Evolutionary conservation across 2,797 vertebrate species (phyloP), one percentile per base, ranked within the genome.

Genomic region (Masticophis lateralis): DNA sequence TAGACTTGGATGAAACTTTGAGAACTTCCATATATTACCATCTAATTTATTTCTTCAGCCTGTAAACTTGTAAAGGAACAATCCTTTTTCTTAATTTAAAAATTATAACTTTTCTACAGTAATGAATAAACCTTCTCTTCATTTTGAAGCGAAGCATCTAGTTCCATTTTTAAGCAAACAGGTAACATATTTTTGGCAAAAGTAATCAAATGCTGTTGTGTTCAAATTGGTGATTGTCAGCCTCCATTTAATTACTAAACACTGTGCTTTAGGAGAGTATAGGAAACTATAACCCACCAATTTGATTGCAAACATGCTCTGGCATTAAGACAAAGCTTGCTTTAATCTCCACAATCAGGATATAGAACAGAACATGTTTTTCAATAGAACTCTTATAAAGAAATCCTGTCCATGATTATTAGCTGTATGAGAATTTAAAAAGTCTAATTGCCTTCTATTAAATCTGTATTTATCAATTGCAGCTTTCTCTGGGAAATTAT

Each of bases 381-480:
- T 97, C 94, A 95, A 96, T 94, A 97, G 97, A 96, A 95, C 96
- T 96, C 95, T 96, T 95, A 95, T 92, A 97, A 97, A 97, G 97
- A 98, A 97, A 97, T 97, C 93, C 96, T 97, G 96, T 98, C 97
- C 97, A 96, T 96, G 97, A 97, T 97, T 97, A 97, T 98, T 97
- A 97, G 97, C 96, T 97, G 94, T 95, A 97, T 96, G 95, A 97
- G 97, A 97, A 96, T 97, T 91, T 87, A 1, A 97, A 97, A 98
- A 97, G 96, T 97, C 95, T 97, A 97, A 98, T 97, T 97, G 96
- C 96, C 95, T 97, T 97, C 96, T 97, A 96, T 97, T 97, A 98
- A 98, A 97, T 97, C 97, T 97, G 96, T 97, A 98, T 98, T 98
- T 98, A 98, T 98, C 97, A 98, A 97, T 97, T 97, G 97, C 96